Percentiles rank a stretch among this genome's conserved stretches.
These are phyloP conservation scores for Cinclus mexicanus DNA, from an alignment of 2,113 vertebrate genomes.

Conservation along the genomic window DNA sequence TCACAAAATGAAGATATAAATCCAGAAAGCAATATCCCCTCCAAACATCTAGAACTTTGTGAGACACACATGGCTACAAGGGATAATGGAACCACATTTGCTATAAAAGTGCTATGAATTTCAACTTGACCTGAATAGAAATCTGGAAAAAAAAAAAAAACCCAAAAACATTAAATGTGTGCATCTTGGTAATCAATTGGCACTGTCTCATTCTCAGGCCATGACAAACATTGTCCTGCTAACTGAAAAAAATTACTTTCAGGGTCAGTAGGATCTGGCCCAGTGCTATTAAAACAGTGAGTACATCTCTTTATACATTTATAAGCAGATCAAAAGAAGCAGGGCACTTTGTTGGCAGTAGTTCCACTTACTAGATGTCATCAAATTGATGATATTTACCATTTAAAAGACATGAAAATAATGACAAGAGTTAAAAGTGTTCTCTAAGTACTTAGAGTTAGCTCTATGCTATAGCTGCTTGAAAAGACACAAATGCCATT, in stretches of 20 bases:
- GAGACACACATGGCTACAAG: neutral
- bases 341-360: neutral
- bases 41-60: neutral
- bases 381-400: constrained; percentile 21
- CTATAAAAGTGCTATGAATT: neutral
- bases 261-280: neutral
- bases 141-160: neutral
- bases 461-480: neutral
- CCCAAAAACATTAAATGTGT: neutral
- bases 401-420: constrained; percentile 18
- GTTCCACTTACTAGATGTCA: neutral
- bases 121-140: neutral
- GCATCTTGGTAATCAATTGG: neutral
- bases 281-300: neutral
- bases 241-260: neutral
- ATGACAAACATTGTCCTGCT: neutral
- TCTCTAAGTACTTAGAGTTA: constrained; percentile 8
- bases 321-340: neutral
- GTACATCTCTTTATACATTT: neutral
- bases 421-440: constrained; percentile 1
- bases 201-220: neutral
- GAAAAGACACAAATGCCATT: constrained; percentile 26
- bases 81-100: neutral
- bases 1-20: neutral
- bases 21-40: neutral